Evolutionary conservation across 2,113 vertebrate genomes (phyloP).

Genomic region (Corythaeola cristata): DNA sequence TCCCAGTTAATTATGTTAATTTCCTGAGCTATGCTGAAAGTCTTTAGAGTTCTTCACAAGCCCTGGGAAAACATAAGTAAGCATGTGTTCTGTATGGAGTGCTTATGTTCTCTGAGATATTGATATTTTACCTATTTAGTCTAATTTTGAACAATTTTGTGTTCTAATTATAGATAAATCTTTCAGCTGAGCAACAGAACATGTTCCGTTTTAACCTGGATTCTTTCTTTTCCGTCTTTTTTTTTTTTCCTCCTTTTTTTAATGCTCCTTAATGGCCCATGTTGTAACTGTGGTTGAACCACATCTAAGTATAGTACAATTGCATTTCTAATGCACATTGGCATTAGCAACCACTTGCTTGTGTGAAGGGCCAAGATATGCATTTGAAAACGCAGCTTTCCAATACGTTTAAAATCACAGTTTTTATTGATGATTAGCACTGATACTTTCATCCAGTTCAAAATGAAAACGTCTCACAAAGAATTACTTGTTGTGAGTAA

Average conservation of each 20-base stretch:
- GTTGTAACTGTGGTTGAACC: slow-evolving; percentile 45
- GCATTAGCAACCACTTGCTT: slow-evolving; percentile 11
- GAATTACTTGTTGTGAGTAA: not conserved
- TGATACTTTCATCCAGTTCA: not conserved
- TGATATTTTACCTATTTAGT: slow-evolving; percentile 41
- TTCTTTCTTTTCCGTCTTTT: not conserved
- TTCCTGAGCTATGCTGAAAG: not conserved
- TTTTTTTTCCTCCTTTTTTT: not conserved
- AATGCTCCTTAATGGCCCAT: slow-evolving; percentile 56
- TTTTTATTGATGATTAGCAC: not conserved
- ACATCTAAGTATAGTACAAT: slow-evolving; percentile 52
- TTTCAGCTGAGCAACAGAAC: slow-evolving; percentile 41
- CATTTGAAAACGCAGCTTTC: slow-evolving; percentile 22
- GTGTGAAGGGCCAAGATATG: not conserved
- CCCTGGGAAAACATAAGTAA: not conserved
- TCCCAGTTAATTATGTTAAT: not conserved
- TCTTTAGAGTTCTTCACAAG: not conserved
- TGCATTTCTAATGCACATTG: slow-evolving; percentile 23
- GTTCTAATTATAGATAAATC: slow-evolving; percentile 45
- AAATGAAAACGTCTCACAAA: not conserved
- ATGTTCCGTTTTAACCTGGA: slow-evolving; percentile 61
- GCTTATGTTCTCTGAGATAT: not conserved
- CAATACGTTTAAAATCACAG: not conserved
- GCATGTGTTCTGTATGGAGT: not conserved
- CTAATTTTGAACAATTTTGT: slow-evolving; percentile 38